phyloP scores from a whole-genome alignment of 2,113 vertebrate genomes.

The Eptesicus fuscus region DNA sequence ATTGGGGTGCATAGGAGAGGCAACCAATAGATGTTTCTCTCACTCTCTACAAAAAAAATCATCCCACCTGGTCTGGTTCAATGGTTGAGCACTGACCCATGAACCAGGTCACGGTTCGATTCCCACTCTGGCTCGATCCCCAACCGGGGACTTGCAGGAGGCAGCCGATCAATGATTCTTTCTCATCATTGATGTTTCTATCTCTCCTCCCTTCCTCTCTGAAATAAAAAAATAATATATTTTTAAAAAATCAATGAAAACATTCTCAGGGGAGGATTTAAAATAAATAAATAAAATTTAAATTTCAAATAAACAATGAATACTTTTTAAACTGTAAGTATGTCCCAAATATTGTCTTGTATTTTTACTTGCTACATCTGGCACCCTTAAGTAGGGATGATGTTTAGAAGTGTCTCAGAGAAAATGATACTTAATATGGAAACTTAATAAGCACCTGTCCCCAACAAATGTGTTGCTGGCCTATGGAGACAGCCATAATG shows the following conservation, averaged over 20 bases:
- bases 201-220: neutral
- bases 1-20: too few species aligned
- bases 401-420: neutral
- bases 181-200: neutral
- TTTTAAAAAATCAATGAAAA: neutral
- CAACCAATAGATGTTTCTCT: too few species aligned
- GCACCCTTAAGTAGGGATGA: neutral
- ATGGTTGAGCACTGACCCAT: too few species aligned
- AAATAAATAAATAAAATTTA: neutral
- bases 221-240: too few species aligned
- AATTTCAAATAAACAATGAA: neutral
- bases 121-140: too few species aligned
- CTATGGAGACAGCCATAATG: neutral
- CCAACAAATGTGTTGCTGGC: neutral
- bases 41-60: too few species aligned
- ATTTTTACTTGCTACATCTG: neutral
- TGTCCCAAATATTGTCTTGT: neutral
- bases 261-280: neutral
- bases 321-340: neutral
- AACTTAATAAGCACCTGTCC: neutral
- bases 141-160: too few species aligned
- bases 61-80: too few species aligned
- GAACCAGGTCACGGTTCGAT: too few species aligned
- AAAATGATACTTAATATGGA: neutral
- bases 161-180: too few species aligned